Conservation (phyloP, 2,113 vertebrate genomes). For the Prunella fulvescens region DNA sequence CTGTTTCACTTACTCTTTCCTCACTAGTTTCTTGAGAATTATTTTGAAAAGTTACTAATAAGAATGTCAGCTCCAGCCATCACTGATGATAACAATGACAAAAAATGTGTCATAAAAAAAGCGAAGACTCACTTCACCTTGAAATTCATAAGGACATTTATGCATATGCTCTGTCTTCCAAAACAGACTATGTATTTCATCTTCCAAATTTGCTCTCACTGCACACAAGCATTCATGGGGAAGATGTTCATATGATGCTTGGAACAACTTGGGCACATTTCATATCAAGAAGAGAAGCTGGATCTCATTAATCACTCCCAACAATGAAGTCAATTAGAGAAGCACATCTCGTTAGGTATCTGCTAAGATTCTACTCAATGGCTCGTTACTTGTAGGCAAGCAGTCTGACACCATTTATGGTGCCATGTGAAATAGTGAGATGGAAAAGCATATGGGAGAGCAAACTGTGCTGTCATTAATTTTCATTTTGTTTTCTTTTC, state of each 20-base stretch:
- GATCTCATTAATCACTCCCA: slow-evolving; percentile 29
- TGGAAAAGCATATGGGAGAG: neutral
- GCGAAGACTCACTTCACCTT: neutral
- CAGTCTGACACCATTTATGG: neutral
- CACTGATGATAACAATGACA: neutral
- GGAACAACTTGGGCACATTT: neutral
- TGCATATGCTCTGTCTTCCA: neutral
- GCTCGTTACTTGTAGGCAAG: slow-evolving; percentile 11
- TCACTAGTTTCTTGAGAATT: slow-evolving; percentile 8
- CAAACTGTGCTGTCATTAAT: neutral
- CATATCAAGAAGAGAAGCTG: neutral
- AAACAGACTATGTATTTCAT: neutral
- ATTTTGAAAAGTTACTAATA: neutral
- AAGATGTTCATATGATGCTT: neutral
- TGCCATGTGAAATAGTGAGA: neutral
- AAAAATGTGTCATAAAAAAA: neutral
- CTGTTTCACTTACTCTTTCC: neutral
- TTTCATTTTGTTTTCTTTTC: neutral
- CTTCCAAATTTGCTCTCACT: neutral
- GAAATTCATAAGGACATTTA: neutral
- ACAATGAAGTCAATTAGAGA: slow-evolving; percentile 35
- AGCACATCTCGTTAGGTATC: slow-evolving; percentile 19
- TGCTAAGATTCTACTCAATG: slow-evolving; percentile 21
- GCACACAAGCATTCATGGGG: neutral
- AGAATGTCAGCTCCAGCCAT: neutral